Evolutionary conservation across 2,888 invertebrate genomes (phyloP).

Genomic region (Vesta saturnalis): DNA sequence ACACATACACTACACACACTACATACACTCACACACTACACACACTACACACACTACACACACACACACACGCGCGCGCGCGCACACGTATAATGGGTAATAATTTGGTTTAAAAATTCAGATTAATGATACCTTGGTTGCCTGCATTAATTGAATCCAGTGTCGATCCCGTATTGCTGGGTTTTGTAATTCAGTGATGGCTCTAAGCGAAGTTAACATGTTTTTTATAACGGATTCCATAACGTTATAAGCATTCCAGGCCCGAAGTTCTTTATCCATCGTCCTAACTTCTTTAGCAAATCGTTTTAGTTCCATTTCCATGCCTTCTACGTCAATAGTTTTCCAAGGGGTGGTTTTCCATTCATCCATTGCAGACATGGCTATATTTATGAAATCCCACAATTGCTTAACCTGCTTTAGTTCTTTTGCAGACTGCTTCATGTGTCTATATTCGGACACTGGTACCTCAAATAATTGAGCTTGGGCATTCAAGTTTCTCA

Average conservation of each 20-base stretch:
- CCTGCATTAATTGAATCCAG: constrained; percentile 93
- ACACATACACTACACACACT: too few relatives aligned
- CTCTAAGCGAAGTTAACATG: constrained; percentile 90
- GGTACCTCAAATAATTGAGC: constrained; percentile 87
- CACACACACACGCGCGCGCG: too few relatives aligned
- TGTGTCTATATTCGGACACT: constrained; percentile 82
- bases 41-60: too few relatives aligned
- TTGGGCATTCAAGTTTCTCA: constrained; percentile 74
- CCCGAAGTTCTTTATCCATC: constrained; percentile 83
- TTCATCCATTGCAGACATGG: constrained; percentile 83
- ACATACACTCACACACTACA: too few relatives aligned
- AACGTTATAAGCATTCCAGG: constrained; percentile 81
- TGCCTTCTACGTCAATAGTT: constrained; percentile 91
- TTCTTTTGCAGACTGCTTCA: constrained; percentile 80
- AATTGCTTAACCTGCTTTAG: constrained; percentile 80
- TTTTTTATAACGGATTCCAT: constrained; percentile 88
- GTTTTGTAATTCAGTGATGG: constrained; percentile 93
- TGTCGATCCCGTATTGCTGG: constrained; percentile 93
- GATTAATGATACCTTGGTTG: constrained; percentile 75
- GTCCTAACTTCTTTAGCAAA: constrained; percentile 85
- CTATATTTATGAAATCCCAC: constrained; percentile 90
- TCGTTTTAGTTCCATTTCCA: constrained; percentile 95
- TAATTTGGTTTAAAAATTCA: too few relatives aligned
- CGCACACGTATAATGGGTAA: too few relatives aligned
- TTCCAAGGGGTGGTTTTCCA: constrained; percentile 97